Percentiles rank a stretch among this genome's conserved stretches.
Conservation (phyloP, 2,888 invertebrate genomes). For the Eumacrocentrus americanus region DNA sequence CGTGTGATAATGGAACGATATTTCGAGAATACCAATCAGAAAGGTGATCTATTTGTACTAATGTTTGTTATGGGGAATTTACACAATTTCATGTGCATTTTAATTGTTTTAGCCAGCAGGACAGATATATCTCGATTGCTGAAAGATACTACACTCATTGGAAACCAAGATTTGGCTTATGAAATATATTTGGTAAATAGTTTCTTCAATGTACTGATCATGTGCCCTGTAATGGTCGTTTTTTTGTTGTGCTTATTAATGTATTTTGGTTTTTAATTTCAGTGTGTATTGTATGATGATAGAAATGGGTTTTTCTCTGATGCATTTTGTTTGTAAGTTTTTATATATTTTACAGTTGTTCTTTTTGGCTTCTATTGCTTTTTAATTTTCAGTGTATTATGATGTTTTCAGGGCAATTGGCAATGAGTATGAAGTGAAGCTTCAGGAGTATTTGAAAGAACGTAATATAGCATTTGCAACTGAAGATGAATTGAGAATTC, state of each 20-base stretch:
- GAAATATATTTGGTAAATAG: conserved; percentile 74
- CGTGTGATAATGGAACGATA: conserved; percentile 67
- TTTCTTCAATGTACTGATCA: too few species aligned
- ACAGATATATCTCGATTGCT: conserved; percentile 66
- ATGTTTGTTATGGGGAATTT: conserved; percentile 10
- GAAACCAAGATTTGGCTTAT: conserved; percentile 73
- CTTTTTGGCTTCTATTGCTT: background rate
- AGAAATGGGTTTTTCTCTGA: conserved; percentile 84
- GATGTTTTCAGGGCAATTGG: conserved; percentile 76
- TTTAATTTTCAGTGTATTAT: conserved; percentile 11
- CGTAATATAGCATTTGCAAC: conserved; percentile 71
- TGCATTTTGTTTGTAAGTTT: conserved; percentile 75
- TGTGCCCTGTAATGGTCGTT: too few species aligned
- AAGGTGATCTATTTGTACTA: conserved; percentile 33
- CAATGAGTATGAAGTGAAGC: conserved; percentile 81
- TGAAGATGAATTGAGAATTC: conserved; percentile 78
- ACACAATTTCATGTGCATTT: too few species aligned
- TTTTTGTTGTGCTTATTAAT: conserved; percentile 45
- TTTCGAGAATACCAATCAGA: conserved; percentile 50
- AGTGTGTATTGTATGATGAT: conserved; percentile 83
- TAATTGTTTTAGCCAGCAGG: conserved; percentile 64
- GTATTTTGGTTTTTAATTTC: conserved; percentile 48
- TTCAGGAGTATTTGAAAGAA: conserved; percentile 69
- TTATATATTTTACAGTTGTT: background rate
- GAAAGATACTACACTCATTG: conserved; percentile 75